Base-by-base conservation (phyloP, 2,113 vertebrate genomes). In the Calidris pygmaea region DNA sequence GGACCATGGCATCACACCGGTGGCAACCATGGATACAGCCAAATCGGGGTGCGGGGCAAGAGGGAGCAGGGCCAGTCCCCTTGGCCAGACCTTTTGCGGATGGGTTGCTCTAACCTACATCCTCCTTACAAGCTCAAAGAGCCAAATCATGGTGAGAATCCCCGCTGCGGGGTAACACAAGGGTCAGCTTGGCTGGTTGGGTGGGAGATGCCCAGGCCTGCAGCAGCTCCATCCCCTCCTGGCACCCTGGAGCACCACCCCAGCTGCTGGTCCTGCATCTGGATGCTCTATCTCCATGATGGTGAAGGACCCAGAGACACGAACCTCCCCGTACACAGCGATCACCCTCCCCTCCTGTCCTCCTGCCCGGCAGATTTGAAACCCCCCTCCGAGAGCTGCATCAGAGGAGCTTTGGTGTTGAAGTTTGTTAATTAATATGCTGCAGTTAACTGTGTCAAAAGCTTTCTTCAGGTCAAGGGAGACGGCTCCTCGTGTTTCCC, bases 341-440 rank as follows among this genome's bases (percentile, higher is more conserved):
- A 78, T 59, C 4, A 9, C 62, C 35, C 5, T 63, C 39, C 50
- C 39, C 70, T 86, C 67, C 55, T 48, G 93, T 94, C 58, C 35
- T 91, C 68, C 79, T 59, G 32, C 12, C 19, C 30, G 5, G 58
- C 56, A 75, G 87, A 93, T 95, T 75, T 85, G 95, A 94, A 95
- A 87, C 70, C 86, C 88, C 81, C 7, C 37, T n/a, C 20, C 47
- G 85, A 91, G 91, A 89, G 35, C 59, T 89, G 35, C 68, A 75
- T n/a, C 63, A 82, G 75, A 90, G 66, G 39, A 95, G 48, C 78
- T 55, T 71, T 19, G 2, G 45, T 59, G 45, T 10, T 94, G 74
- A 91, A 74, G 43, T 81, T 92, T 87, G 84, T 96, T 97, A 97
- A 97, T 96, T 96, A 97, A 97, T 83, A 83, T 78, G 79, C 92